A percentile compares a stretch with the other conserved stretches of the same genome.
Evolutionary conservation across 2,888 invertebrate species (phyloP).

Genomic region (Anticlea derivata): DNA sequence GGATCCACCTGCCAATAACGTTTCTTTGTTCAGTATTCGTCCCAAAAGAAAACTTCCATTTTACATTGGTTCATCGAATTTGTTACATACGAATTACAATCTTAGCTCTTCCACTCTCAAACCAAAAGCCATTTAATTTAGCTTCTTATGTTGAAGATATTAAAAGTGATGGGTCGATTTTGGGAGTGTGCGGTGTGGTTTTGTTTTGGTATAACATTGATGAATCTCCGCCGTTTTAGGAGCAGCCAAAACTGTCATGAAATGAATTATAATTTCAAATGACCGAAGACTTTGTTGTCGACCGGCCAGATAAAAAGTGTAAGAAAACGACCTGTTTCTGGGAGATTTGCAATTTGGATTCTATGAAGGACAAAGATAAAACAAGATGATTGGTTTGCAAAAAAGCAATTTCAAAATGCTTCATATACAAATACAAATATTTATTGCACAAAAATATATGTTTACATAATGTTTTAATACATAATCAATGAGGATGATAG

Average conservation of each 20-base stretch:
- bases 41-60: conserved; percentile 59
- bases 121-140: conserved; percentile 9
- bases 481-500: no score
- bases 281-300: conserved; percentile 66
- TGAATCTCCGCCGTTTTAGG: conserved; percentile 73
- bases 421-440: no score
- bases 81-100: conserved; percentile 48
- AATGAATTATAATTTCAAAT: conserved; percentile 78
- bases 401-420: background rate
- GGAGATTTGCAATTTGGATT: conserved; percentile 54
- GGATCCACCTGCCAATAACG: conserved; percentile 75
- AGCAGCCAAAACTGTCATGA: conserved; percentile 70
- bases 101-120: conserved; percentile 18
- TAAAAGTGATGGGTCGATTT: conserved; percentile 17
- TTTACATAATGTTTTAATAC: no score
- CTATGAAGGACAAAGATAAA: conserved; percentile 45
- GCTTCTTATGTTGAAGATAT: conserved; percentile 12
- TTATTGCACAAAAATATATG: no score
- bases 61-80: conserved; percentile 74
- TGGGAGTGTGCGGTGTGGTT: conserved; percentile 16
- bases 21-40: conserved; percentile 67
- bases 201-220: conserved; percentile 65
- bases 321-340: conserved; percentile 61
- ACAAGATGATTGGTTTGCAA: background rate
- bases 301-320: conserved; percentile 55